Base-by-base conservation (phyloP, 2,888 invertebrate species). In the Dilophus febrilis region DNA sequence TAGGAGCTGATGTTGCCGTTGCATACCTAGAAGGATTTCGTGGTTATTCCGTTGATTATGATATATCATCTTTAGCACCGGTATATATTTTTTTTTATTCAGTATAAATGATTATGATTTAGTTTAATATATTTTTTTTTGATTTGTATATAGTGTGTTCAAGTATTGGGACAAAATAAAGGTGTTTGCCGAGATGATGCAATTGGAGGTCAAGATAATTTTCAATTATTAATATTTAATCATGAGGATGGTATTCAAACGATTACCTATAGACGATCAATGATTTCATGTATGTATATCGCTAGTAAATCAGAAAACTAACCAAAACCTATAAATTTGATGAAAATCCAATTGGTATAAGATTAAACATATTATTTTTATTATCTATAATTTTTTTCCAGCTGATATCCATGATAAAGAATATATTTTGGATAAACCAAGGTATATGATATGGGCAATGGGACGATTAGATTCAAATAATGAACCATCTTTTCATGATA, bases 141-240 rank as follows among this genome's bases (percentile, higher is more conserved):
- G 34, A 43, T 45, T 35, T 40, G 26, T 44, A 53, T 61, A 48
- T 57, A 83, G 77, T 88, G 88, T 54, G 80, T 82, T 34, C 84
- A 81, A 61, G 85, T 88, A 43, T 65, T 88, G 50, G 90, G 86
- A 2, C 79, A 76, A 50, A 82, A 84, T 58, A 80, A 72, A 57
- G 91, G 90, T 30, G 88, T 88, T 29, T 91, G 91, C 50, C 76
- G 74, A 46, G 91, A 91, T 59, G 76, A 75, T 42, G 60, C 73
- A n/a, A 71, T 87, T 3, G 88, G 86, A 22, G 86, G 84, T 0
- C 68, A 74, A 47, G 84, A 88, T 55, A 80, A 73, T 56, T 80
- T 82, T 57, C 90, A 90, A 65, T 62, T 87, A 50, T 77, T 78
- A 55, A 77, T 77, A 2, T 78, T 77, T 35, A 63, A 67, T 2